Percentiles rank a stretch among this genome's conserved stretches.
These are phyloP conservation scores for Dendropsophus ebraccatus DNA, from an alignment of 2,113 vertebrate genomes.

Conservation along the genomic window DNA sequence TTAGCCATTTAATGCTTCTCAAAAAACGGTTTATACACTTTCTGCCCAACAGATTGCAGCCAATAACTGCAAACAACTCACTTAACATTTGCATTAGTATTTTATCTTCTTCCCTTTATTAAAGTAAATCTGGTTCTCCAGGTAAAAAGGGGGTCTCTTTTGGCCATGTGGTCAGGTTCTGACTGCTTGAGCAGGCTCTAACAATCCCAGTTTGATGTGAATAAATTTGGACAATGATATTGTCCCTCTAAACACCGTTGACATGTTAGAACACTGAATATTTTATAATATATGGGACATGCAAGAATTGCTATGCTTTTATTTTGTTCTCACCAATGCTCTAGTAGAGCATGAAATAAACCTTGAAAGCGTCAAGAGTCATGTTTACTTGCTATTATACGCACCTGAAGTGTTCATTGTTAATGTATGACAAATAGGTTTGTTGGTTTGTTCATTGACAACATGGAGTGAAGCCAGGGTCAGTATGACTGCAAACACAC, in stretches of 20 bases:
- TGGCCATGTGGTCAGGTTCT: neutral
- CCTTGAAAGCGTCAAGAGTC: neutral
- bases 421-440: neutral
- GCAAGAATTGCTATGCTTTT: neutral
- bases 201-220: neutral
- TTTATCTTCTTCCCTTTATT: too few relatives aligned
- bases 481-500: constrained; percentile 35
- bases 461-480: constrained; percentile 42
- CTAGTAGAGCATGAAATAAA: constrained; percentile 2
- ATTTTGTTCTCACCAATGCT: neutral
- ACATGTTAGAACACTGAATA: neutral
- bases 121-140: too few relatives aligned
- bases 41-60: too few relatives aligned
- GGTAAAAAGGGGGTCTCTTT: neutral
- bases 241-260: neutral
- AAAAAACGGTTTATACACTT: too few relatives aligned
- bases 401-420: constrained; percentile 11
- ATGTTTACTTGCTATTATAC: neutral
- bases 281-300: neutral
- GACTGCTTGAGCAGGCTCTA: neutral
- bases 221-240: neutral
- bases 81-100: too few relatives aligned
- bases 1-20: too few relatives aligned
- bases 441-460: constrained; percentile 25
- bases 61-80: too few relatives aligned